Evolutionary conservation across 2,797 vertebrate genomes (phyloP).

Genomic region (Loriculus beryllinus): DNA sequence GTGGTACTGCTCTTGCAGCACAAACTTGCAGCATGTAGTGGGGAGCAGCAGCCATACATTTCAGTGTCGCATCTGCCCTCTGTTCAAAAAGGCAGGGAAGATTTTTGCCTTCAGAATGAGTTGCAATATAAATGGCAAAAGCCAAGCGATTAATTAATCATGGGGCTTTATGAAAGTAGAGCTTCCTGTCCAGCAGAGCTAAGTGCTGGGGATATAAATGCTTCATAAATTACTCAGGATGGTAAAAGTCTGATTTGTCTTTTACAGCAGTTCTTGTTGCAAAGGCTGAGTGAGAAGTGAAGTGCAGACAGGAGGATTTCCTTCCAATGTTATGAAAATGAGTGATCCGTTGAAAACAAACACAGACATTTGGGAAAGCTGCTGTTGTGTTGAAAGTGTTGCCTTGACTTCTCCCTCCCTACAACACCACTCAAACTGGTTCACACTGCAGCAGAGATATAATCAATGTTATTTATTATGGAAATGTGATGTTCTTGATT

Average conservation of each 20-base stretch:
- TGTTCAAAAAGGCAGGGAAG: not conserved
- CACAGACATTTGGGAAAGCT: not conserved
- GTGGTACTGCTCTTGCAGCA: not conserved
- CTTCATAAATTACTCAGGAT: constrained; percentile 46
- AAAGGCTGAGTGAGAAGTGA: not conserved
- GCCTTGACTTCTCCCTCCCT: not conserved
- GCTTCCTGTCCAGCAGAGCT: constrained; percentile 24
- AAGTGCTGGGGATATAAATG: constrained; percentile 35
- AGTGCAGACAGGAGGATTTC: not conserved
- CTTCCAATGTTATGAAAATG: not conserved
- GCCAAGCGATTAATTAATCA: not conserved
- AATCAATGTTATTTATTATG: not conserved
- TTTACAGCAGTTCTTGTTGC: not conserved
- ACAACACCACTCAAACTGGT: not conserved
- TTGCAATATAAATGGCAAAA: not conserved
- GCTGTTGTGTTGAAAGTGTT: not conserved
- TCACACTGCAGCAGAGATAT: accelerated
- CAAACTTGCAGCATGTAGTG: not conserved
- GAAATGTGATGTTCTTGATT: not conserved
- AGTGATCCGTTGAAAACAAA: not conserved
- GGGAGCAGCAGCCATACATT: not conserved
- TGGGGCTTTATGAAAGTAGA: not conserved
- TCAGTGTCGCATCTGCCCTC: accelerated
- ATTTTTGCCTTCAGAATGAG: not conserved
- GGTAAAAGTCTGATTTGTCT: constrained; percentile 36